Evolutionary conservation across 2,888 invertebrate genomes (phyloP).

Genomic region (Linyphia triangularis): DNA sequence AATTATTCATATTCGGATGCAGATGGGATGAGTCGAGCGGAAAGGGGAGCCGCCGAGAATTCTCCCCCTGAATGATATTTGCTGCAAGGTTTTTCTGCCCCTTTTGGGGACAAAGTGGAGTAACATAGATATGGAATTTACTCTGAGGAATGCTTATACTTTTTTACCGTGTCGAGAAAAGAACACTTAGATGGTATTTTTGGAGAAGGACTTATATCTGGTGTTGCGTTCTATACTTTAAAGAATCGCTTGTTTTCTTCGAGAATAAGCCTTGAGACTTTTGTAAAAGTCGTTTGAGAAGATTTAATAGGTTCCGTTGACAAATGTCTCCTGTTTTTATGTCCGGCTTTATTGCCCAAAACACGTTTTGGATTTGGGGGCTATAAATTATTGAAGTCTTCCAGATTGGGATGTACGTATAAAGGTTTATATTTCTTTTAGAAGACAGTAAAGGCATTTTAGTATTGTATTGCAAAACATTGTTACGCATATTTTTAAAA

Average conservation of each 20-base stretch:
- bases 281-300: neutral
- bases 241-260: constrained; percentile 20
- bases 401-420: too few relatives aligned
- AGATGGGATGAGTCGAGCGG: constrained; percentile 9
- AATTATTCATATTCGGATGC: constrained; percentile 57
- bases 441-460: too few relatives aligned
- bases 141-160: neutral
- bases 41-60: constrained; percentile 18
- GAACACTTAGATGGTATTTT: neutral
- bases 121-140: constrained; percentile 17
- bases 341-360: neutral
- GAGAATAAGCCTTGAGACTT: neutral
- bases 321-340: neutral
- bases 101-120: constrained; percentile 13
- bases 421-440: too few relatives aligned
- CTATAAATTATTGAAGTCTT: neutral
- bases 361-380: constrained; percentile 3
- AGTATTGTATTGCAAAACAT: too few relatives aligned
- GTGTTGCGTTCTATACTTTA: too few relatives aligned
- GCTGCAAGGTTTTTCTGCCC: constrained; percentile 17
- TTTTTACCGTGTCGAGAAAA: neutral
- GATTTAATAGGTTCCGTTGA: neutral
- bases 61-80: constrained; percentile 33
- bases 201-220: too few relatives aligned
- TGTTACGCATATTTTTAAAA: too few relatives aligned